A percentile compares a stretch with the other conserved stretches of the same genome.
Conservation (phyloP, 2,113 vertebrate species). For the Epinephelus moara region DNA sequence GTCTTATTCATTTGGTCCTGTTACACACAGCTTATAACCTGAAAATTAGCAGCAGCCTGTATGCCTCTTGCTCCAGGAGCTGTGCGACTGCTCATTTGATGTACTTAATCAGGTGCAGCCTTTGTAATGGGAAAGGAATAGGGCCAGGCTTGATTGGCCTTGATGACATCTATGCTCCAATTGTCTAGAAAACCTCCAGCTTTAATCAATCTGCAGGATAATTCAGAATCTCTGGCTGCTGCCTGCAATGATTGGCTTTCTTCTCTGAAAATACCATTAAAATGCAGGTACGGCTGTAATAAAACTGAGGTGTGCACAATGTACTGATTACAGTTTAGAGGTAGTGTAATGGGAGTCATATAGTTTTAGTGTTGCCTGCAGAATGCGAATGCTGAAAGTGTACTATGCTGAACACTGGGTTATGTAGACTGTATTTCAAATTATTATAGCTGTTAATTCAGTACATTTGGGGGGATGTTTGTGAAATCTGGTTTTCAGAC, state of each 20-base stretch:
- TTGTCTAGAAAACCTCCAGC: slow-evolving; percentile 83
- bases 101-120: slow-evolving; percentile 84
- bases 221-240: slow-evolving; percentile 68
- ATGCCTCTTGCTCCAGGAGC: slow-evolving; percentile 73
- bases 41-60: slow-evolving; percentile 80
- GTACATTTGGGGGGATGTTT: not conserved
- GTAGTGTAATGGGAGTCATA: not conserved
- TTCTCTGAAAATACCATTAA: slow-evolving; percentile 61
- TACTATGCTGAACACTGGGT: not conserved
- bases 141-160: slow-evolving; percentile 82
- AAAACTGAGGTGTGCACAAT: slow-evolving; percentile 46
- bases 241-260: slow-evolving; percentile 65
- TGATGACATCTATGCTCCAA: slow-evolving; percentile 85
- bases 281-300: slow-evolving; percentile 58
- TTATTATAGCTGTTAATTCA: not conserved
- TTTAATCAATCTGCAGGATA: slow-evolving; percentile 78
- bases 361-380: slow-evolving; percentile 5
- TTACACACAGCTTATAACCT: slow-evolving; percentile 80
- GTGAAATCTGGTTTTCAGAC: not conserved
- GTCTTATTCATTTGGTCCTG: slow-evolving; percentile 80
- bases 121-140: slow-evolving; percentile 85
- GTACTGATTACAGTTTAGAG: slow-evolving; percentile 39
- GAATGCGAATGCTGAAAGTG: slow-evolving; percentile 18
- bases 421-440: not conserved
- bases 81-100: slow-evolving; percentile 81